A percentile compares a stretch with the other conserved stretches of the same genome.
Evolutionary conservation across 2,797 vertebrate species (phyloP).

Genomic region (Uromys caudimaculatus): DNA sequence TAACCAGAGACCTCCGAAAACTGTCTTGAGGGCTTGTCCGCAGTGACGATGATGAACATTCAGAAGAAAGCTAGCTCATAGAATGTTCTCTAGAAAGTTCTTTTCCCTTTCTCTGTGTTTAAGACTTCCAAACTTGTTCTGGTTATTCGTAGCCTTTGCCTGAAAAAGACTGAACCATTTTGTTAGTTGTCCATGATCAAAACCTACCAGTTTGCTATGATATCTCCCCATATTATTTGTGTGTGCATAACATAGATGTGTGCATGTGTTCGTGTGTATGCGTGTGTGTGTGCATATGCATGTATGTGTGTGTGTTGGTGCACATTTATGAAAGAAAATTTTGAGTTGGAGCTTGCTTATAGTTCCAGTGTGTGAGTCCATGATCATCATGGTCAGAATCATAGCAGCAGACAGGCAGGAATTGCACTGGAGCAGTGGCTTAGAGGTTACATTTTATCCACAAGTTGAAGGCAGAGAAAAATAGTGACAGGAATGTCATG

Average conservation of each 20-base stretch:
- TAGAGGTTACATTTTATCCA: background rate
- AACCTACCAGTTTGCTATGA: background rate
- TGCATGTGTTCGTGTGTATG: background rate
- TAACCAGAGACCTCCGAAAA: background rate
- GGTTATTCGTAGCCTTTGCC: background rate
- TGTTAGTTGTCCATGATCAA: background rate
- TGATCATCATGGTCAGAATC: background rate
- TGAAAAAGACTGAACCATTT: background rate
- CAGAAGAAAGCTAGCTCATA: background rate
- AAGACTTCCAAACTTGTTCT: background rate
- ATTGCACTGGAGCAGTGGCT: background rate
- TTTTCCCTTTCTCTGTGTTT: background rate
- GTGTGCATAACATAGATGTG: background rate
- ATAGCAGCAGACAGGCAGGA: background rate
- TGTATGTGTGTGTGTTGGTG: background rate
- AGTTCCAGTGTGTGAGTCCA: background rate
- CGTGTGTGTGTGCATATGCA: background rate
- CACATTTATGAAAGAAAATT: background rate
- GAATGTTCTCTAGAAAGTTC: conserved; percentile 1
- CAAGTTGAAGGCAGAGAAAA: background rate
- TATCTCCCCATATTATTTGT: background rate
- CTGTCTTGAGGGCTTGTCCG: background rate
- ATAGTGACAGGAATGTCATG: background rate
- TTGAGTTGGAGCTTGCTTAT: background rate
- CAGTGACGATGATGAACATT: background rate